These are phyloP conservation scores for Macropus fuliginosus DNA, from an alignment of 2,797 vertebrate genomes.

Conservation along the genomic window DNA sequence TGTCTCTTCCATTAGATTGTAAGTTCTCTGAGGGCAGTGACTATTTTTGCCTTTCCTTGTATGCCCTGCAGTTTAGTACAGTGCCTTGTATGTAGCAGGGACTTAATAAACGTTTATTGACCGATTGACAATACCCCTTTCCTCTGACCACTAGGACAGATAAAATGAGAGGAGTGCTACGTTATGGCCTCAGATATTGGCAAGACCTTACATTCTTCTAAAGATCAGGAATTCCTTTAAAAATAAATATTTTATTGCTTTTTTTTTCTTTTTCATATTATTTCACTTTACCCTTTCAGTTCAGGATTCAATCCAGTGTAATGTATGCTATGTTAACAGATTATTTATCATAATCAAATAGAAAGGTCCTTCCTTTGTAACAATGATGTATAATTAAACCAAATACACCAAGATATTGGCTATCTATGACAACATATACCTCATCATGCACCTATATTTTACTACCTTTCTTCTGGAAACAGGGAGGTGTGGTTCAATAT, in stretches of 20 bases:
- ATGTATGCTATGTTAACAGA: not conserved
- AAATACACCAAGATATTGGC: not conserved
- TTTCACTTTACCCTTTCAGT: not conserved
- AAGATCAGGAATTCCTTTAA: not conserved
- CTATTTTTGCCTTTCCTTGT: not conserved
- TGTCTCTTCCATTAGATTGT: not conserved
- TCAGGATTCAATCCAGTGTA: not conserved
- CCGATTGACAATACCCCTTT: not conserved
- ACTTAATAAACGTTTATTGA: not conserved
- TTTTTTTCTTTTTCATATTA: not conserved
- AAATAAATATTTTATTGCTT: not conserved
- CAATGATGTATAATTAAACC: not conserved
- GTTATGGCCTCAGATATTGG: not conserved
- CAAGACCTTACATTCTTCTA: not conserved
- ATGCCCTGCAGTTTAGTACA: not conserved
- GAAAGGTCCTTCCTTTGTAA: not conserved
- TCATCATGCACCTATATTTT: not conserved
- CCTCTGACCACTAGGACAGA: not conserved
- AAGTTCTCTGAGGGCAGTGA: not conserved
- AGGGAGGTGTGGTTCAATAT: not conserved
- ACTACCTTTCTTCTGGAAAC: not conserved
- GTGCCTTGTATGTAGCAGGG: not conserved
- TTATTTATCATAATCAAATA: not conserved
- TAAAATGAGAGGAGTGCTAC: not conserved
- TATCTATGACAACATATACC: not conserved